Conservation (phyloP, 2,888 invertebrate genomes). For the Tricholauxania praeusta region DNA sequence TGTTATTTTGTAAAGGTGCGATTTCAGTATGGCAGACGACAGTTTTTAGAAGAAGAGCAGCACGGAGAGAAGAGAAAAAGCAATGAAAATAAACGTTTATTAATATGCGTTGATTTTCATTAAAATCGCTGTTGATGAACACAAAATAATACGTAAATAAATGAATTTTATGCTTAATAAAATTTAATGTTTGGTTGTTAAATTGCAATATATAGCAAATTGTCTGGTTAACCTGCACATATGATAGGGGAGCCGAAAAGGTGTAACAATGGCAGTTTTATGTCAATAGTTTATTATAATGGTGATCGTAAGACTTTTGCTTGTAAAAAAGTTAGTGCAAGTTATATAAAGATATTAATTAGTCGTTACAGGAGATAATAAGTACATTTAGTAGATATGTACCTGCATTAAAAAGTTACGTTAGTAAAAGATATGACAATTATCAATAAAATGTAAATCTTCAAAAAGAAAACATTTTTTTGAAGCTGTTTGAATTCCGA, state of each 20-base stretch:
- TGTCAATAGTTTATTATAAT: background rate
- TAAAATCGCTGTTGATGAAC: constrained; percentile 37
- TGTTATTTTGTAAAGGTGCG: background rate
- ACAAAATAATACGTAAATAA: background rate
- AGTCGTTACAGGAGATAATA: too few species aligned
- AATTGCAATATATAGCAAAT: background rate
- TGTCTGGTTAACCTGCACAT: background rate
- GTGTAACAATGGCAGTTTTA: background rate
- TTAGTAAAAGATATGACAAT: too few species aligned
- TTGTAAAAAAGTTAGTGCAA: too few species aligned
- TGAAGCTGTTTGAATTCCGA: too few species aligned
- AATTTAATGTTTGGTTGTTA: constrained; percentile 16
- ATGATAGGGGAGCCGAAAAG: too few species aligned
- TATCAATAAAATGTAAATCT: too few species aligned
- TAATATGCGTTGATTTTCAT: constrained; percentile 22
- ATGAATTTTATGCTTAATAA: constrained; percentile 20
- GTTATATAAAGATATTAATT: too few species aligned
- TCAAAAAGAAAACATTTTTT: too few species aligned
- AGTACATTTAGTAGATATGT: too few species aligned
- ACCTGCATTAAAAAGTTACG: too few species aligned
- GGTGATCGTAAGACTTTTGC: too few species aligned
- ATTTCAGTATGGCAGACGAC: background rate
- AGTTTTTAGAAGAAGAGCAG: background rate
- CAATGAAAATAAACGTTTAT: constrained; percentile 36
- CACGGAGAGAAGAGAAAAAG: background rate